Evolutionary conservation across 2,113 vertebrate genomes (phyloP), one percentile per base, ranked within the genome.

Genomic region (Lagenorhynchus albirostris): DNA sequence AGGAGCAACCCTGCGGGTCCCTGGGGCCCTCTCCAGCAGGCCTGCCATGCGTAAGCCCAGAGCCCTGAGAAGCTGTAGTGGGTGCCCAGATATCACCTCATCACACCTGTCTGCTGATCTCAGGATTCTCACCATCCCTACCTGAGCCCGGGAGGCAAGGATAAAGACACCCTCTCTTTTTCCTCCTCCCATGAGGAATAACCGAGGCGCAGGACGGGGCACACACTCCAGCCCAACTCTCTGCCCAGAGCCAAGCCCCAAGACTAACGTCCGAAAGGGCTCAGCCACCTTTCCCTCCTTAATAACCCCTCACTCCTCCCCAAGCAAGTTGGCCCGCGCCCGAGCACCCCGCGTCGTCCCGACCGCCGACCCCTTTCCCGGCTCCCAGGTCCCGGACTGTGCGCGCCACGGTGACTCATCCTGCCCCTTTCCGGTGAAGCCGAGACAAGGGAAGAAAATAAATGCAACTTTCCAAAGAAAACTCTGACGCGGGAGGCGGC

Each of bases 391-490:
- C 93, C 90, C 33, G 77, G 58, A 53, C 77, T 38, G 91, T 60
- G 84, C 33, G 94, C 95, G 85, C 95, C 95, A 29, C 71, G 44
- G 89, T 98, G 98, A 98, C 96, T 98, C 98, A 98, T 94, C 77
- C 97, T 86, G 94, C 93, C 96, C 98, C 97, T 98, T 98, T 98
- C 97, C 97, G 97, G 95, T 71, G 89, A 91, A 92, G 91, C 93
- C 81, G n/a, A 80, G 92, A 97, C 95, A 90, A 96, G 97, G 62
- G 93, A 91, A 98, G 97, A 98, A 97, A 98, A 97, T 96, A 97
- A 93, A 97, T 58, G 89, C 97, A 96, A 98, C 96, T 98, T 98
- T 97, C 95, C 98, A 97, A 98, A 97, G 97, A 97, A 97, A 98
- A 98, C 96, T 96, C 94, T 36, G 80, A n/a, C 44, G 76, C 88